These are phyloP conservation scores for Carassius auratus DNA, from an alignment of 2,113 vertebrate species.

Conservation along the genomic window DNA sequence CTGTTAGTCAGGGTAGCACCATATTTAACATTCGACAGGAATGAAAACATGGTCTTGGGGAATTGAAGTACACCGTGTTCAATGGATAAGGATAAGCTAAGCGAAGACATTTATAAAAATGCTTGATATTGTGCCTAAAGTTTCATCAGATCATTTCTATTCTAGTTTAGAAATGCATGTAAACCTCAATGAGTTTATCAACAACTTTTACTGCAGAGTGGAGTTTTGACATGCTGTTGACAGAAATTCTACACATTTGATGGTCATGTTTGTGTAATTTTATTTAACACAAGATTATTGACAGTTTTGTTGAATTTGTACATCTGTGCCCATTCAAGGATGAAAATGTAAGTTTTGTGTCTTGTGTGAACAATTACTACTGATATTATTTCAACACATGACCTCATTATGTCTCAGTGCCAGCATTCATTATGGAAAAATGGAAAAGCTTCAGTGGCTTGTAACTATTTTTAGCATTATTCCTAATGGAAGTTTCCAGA, in stretches of 20 bases:
- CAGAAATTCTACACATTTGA: neutral
- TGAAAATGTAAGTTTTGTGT: neutral
- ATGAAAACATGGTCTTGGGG: no score
- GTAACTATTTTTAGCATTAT: slow-evolving; percentile 42
- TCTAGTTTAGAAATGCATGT: neutral
- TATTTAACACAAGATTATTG: neutral
- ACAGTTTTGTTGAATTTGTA: neutral
- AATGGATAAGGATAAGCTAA: no score
- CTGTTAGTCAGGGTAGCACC: neutral
- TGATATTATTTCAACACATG: neutral
- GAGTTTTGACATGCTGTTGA: neutral
- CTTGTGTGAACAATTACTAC: neutral
- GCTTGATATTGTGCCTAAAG: neutral
- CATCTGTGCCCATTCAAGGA: neutral
- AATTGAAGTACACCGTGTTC: no score
- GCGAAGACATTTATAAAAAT: no score
- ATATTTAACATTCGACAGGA: neutral
- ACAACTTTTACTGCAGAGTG: neutral
- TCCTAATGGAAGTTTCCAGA: slow-evolving; percentile 21
- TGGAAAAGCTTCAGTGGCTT: neutral
- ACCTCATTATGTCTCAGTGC: neutral
- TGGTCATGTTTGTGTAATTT: neutral
- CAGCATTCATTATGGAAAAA: neutral
- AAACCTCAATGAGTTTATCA: neutral
- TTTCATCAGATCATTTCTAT: neutral